A percentile compares a stretch with the other conserved stretches of the same genome.
These are phyloP conservation scores for Holcopasites calliopsidis DNA, from an alignment of 1,140 invertebrate species.

Conservation along the genomic window DNA sequence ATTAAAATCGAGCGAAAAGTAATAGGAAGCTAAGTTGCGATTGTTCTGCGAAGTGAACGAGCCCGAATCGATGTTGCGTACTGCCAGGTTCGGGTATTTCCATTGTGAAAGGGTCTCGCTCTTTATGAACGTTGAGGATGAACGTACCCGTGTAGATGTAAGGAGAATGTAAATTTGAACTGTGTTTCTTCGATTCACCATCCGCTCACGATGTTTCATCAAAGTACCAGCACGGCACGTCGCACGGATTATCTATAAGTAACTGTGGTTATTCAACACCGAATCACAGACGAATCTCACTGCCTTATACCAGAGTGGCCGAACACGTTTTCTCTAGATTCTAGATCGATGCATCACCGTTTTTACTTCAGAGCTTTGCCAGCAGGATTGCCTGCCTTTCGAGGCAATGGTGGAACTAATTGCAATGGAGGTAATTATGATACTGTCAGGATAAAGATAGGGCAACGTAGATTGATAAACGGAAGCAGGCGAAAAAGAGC, in stretches of 20 bases:
- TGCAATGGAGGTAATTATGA: slow-evolving; percentile 30
- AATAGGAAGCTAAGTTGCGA: neutral
- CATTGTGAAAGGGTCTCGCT: neutral
- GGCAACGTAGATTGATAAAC: slow-evolving; percentile 23
- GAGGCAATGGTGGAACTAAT: slow-evolving; percentile 23
- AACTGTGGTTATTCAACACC: slow-evolving; percentile 19
- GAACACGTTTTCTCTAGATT: neutral
- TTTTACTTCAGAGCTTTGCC: slow-evolving; percentile 11
- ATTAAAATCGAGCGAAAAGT: neutral
- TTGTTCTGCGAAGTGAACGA: neutral
- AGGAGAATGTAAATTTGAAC: neutral
- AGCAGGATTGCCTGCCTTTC: neutral
- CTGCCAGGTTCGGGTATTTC: neutral
- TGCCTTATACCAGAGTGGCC: neutral
- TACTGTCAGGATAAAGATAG: slow-evolving; percentile 24
- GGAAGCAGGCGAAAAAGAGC: neutral
- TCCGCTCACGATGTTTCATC: neutral
- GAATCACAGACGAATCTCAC: neutral
- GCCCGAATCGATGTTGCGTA: neutral
- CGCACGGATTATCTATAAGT: neutral
- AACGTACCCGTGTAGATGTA: too few species aligned
- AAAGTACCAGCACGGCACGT: neutral
- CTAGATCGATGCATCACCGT: slow-evolving; percentile 23
- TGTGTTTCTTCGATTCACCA: neutral
- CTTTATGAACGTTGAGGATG: neutral